Conservation (phyloP, 37 sponge, comb jelly and placozoan species). For the Haliclona indistincta region DNA sequence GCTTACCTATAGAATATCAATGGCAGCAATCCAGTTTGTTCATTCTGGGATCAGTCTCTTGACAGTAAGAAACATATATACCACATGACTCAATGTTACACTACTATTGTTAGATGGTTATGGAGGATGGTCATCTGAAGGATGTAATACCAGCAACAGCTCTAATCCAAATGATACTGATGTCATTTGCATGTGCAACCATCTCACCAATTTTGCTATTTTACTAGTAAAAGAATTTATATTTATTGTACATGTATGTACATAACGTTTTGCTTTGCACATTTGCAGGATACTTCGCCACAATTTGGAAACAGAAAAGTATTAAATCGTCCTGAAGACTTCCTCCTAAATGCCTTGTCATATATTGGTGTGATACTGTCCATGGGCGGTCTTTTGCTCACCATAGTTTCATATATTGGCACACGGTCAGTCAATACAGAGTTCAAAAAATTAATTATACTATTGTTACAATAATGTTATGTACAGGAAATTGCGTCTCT, state of each 20-base stretch:
- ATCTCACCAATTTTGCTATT: conserved; percentile 11
- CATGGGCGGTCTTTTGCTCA: conserved; percentile 21
- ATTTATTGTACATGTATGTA: too few species aligned
- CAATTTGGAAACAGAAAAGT: background rate
- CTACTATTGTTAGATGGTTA: conserved; percentile 15
- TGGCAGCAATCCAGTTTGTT: conserved; percentile 16
- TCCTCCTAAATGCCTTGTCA: conserved; percentile 24
- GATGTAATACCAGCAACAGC: background rate
- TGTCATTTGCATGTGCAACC: conserved; percentile 2
- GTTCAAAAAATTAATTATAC: too few species aligned
- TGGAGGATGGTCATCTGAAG: conserved; percentile 56
- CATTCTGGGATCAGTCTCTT: conserved; percentile 50
- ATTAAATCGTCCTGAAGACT: too few species aligned
- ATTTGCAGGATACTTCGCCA: conserved; percentile 29
- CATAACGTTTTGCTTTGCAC: too few species aligned
- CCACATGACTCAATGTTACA: background rate
- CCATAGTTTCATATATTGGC: conserved; percentile 33
- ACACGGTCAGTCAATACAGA: conserved; percentile 73
- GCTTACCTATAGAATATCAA: background rate
- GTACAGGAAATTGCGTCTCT: conserved; percentile 40
- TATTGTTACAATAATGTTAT: too few species aligned
- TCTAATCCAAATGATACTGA: conserved; percentile 2
- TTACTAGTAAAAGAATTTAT: conserved; percentile 1
- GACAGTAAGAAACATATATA: conserved; percentile 11
- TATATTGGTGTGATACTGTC: conserved; percentile 61